Percentiles rank a stretch among this genome's conserved stretches.
These are phyloP conservation scores for Euura saliciscinereae DNA, from an alignment of 1,140 invertebrate genomes.

Conservation along the genomic window DNA sequence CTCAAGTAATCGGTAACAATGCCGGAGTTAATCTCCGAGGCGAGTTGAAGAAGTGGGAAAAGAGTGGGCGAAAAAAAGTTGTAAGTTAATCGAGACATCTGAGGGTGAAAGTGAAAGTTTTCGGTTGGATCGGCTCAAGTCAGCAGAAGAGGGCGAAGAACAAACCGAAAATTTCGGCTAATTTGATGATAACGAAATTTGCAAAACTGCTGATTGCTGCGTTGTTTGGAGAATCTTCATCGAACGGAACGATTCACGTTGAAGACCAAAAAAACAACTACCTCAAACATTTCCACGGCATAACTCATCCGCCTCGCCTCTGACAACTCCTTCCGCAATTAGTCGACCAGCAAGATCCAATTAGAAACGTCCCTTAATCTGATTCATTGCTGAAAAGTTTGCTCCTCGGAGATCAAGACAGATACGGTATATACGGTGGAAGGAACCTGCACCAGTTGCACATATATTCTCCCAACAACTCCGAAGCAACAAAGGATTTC, in stretches of 20 bases:
- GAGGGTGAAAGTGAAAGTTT: neutral
- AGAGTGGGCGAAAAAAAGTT: neutral
- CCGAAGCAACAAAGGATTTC: no score
- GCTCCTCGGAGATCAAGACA: neutral
- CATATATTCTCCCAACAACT: no score
- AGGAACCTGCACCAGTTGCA: no score
- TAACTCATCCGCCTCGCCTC: neutral
- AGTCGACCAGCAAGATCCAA: neutral
- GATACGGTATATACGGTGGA: no score
- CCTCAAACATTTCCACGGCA: no score
- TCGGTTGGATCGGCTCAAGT: neutral
- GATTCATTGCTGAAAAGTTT: neutral
- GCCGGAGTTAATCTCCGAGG: no score
- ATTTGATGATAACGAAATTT: no score
- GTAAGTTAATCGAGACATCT: neutral
- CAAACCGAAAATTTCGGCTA: no score
- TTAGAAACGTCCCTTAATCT: neutral
- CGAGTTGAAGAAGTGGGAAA: no score
- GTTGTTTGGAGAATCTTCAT: slow-evolving; percentile 1
- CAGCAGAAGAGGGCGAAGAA: neutral
- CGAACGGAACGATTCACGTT: neutral
- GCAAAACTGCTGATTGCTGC: neutral
- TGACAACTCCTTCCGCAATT: slow-evolving; percentile 7
- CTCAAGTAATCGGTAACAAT: no score
- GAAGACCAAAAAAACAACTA: no score